These are phyloP conservation scores for Drosophila carrolli DNA, from an alignment of 1,140 invertebrate species.

Conservation along the genomic window DNA sequence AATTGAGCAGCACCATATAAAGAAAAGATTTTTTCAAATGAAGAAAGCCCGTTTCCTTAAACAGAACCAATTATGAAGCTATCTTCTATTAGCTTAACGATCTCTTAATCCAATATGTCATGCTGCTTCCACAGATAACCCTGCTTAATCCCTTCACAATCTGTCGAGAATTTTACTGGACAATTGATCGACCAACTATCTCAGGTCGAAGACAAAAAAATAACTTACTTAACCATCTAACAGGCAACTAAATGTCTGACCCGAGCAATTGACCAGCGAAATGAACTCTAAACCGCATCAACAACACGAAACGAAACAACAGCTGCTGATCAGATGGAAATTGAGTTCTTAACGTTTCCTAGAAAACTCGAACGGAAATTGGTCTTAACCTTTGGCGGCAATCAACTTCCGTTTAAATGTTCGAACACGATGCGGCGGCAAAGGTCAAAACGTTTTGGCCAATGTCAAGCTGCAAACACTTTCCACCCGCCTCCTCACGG, in stretches of 20 bases:
- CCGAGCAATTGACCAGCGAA: slow-evolving; percentile 53
- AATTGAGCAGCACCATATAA: background rate
- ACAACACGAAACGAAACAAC: slow-evolving; percentile 41
- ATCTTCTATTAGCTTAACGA: slow-evolving; percentile 21
- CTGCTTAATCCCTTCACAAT: slow-evolving; percentile 19
- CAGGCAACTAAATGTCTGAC: slow-evolving; percentile 54
- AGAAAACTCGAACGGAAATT: slow-evolving; percentile 73
- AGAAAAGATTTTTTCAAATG: background rate
- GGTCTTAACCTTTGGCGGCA: slow-evolving; percentile 78
- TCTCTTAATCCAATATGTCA: background rate
- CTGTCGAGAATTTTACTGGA: slow-evolving; percentile 8
- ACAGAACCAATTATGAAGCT: slow-evolving; percentile 15
- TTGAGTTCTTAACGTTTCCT: slow-evolving; percentile 67
- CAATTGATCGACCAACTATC: slow-evolving; percentile 35
- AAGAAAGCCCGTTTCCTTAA: background rate
- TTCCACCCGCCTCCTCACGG: slow-evolving; percentile 45
- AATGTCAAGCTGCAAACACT: slow-evolving; percentile 62
- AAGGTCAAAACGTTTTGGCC: slow-evolving; percentile 79
- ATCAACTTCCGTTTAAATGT: slow-evolving; percentile 83
- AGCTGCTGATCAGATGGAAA: slow-evolving; percentile 48
- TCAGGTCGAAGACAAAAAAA: slow-evolving; percentile 40
- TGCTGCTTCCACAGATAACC: background rate
- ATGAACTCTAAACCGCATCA: slow-evolving; percentile 65
- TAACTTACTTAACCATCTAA: slow-evolving; percentile 52
- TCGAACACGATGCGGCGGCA: slow-evolving; percentile 72